Conservation (phyloP, 2,797 vertebrate species). For the Hypotaenidia okinawae region DNA sequence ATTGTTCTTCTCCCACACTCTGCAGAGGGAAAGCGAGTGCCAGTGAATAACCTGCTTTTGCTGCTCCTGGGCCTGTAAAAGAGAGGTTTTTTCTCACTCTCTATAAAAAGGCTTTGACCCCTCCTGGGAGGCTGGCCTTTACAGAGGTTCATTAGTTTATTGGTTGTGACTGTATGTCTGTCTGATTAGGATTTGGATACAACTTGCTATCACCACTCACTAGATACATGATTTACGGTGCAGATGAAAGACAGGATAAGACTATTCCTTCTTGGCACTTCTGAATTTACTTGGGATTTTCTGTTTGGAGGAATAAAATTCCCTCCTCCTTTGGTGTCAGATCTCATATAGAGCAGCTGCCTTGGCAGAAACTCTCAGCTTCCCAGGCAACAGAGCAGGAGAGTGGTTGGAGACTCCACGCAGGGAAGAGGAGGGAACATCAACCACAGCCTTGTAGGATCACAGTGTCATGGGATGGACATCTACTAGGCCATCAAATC, state of each 20-base stretch:
- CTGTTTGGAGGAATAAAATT: neutral
- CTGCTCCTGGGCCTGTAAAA: neutral
- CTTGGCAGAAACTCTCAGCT: neutral
- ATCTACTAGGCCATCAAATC: neutral
- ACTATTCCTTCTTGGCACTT: conserved; percentile 28
- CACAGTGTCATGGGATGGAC: neutral
- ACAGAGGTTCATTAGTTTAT: conserved; percentile 2
- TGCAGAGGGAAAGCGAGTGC: neutral
- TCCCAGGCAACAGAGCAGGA: neutral
- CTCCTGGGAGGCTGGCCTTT: neutral
- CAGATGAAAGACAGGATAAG: conserved; percentile 16
- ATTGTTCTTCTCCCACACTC: neutral
- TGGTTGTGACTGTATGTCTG: neutral
- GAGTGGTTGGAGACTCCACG: neutral
- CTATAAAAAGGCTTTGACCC: neutral
- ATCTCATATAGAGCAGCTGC: neutral
- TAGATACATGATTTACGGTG: neutral
- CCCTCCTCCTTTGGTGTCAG: neutral
- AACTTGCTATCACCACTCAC: neutral
- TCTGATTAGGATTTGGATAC: conserved; percentile 11
- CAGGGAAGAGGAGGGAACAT: neutral
- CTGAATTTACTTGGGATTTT: neutral
- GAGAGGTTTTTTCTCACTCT: neutral
- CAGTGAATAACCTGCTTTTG: neutral
- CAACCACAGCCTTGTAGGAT: neutral